Percentiles rank a stretch among this genome's conserved stretches.
phyloP scores from a whole-genome alignment of 1,140 invertebrate species.

The Steinernema feltiae region DNA sequence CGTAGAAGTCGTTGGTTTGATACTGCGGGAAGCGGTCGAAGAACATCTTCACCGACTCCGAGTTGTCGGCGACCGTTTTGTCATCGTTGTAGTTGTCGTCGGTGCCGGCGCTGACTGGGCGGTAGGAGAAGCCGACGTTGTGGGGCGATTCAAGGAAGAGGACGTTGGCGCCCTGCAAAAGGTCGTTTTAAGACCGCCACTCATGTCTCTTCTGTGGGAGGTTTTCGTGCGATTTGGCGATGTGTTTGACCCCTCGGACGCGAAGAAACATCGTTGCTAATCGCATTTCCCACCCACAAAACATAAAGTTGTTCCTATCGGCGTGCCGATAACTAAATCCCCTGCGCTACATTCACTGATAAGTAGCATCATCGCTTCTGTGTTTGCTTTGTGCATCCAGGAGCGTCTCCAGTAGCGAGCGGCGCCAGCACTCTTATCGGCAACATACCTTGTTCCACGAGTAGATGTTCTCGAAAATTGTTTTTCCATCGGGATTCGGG shows the following conservation, averaged over 20 bases:
- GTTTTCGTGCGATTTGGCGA: too few species aligned
- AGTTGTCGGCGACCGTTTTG: slow-evolving; percentile 59
- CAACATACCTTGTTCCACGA: slow-evolving; percentile 60
- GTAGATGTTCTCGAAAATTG: slow-evolving; percentile 59
- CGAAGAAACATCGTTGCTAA: too few species aligned
- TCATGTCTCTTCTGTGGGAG: too few species aligned
- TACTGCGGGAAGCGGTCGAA: slow-evolving; percentile 63
- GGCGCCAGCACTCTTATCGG: background rate
- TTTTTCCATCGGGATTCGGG: slow-evolving; percentile 55
- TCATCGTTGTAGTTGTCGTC: slow-evolving; percentile 58
- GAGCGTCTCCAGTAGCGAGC: background rate
- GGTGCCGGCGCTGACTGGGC: slow-evolving; percentile 32
- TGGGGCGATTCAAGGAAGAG: slow-evolving; percentile 64
- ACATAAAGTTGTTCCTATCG: too few species aligned
- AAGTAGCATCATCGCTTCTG: too few species aligned
- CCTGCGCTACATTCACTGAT: too few species aligned
- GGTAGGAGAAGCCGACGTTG: slow-evolving; percentile 64
- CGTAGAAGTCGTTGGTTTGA: slow-evolving; percentile 58
- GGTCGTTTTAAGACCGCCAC: background rate
- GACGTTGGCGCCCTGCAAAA: slow-evolving; percentile 67
- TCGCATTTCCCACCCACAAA: too few species aligned
- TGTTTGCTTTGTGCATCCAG: too few species aligned
- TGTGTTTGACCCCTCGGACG: too few species aligned
- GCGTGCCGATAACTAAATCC: background rate
- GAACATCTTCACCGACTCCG: slow-evolving; percentile 61